Evolutionary conservation across 2,113 vertebrate genomes (phyloP), one percentile per base, ranked within the genome.

Genomic region (Cyprinus carpio): DNA sequence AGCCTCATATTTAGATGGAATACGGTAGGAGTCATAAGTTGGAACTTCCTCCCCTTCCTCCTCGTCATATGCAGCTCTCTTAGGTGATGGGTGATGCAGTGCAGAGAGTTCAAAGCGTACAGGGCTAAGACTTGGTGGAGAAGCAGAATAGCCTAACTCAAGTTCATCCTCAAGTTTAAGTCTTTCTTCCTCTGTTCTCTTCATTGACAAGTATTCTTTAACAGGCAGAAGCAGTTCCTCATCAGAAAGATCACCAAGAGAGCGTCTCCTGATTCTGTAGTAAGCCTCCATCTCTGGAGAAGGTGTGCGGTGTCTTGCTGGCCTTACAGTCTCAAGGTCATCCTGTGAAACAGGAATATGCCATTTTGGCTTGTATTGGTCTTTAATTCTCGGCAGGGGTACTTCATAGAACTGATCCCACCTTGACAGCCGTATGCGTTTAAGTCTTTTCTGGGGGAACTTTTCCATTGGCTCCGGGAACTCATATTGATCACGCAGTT

Each of bases 351-450:
- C 84, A 80, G 96, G 95, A 90, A 98, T 95, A 25, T 94, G 95
- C 97, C 97, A 99, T 86, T 91, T 98, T 10, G 96, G 97, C 88
- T 96, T 97, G 87, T 99, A 99, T 75, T 99, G 97, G 88, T 99
- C 97, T 75, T 97, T 95, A 90, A 99, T 96, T 76, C 98, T 96
- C 85, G 96, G 96, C 74, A 99, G 91, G 2, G 98, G 98, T 89
- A 97, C 96, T 86, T 98, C 97, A 0, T 99, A 99, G 93, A 98
- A 99, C 91, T 98, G 97, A 60, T 99, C 98, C 97, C 98, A 99
- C 82, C 97, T 96, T 13, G 98, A 99, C 81, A 99, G 96, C 58
- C 98, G 96, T 86, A 99, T 99, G 56, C 97, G 97, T 89, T 98
- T 99, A 92, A 96, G 96, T 81, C 97, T 95, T 90, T 98, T 99